Base-by-base conservation (phyloP, 2,888 invertebrate species). In the Chirona hameri region DNA sequence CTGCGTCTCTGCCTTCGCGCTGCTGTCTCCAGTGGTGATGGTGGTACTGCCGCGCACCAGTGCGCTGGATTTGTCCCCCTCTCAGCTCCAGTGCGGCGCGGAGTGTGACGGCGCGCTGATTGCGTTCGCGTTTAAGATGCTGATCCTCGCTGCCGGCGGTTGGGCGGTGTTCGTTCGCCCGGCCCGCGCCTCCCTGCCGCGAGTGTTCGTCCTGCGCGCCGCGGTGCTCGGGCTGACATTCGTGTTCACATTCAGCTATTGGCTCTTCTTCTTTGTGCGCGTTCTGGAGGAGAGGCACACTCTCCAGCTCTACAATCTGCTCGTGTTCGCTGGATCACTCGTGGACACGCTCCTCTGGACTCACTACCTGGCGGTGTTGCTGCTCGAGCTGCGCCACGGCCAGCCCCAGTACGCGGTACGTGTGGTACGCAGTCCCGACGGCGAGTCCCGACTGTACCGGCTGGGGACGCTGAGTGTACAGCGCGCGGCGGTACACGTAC, bases 181-280 rank as follows among this genome's bases (percentile, higher is more conserved):
- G 88, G 90, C 96, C 85, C 27, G 93, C 85, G 95, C 96, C 39
- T 95, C 95, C 27, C 91, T 98, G 90, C 98, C 98, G 1, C 91
- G 98, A 84, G 94, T 98, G 88, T 96, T 94, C 88, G 91, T 98
- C 81, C 96, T 96, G 87, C 91, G 97, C 86, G 94, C 97, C 0
- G 92, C 95, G 86, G 93, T 97, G n/a, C 89, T 98, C 83, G 91
- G 95, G 12, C 91, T 98, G 83, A 92, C 97, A 57, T 92, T 97
- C 72, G 92, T 99, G 24, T 94, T 98, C 88, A 94, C 95, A 84
- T 97, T 98, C 89, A 94, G 98, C 9, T 99, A 97, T 89, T 99
- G 99, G 99, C 90, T 99, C 29, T 99, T 99, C 89, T 99, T 98
- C 88, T 93, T 96, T 86, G 97, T 98, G 82, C 95, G 98, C 89